Percentiles rank a stretch among this genome's conserved stretches.
Conservation (phyloP, 1,140 invertebrate genomes). For the Vollenhovia emeryi region DNA sequence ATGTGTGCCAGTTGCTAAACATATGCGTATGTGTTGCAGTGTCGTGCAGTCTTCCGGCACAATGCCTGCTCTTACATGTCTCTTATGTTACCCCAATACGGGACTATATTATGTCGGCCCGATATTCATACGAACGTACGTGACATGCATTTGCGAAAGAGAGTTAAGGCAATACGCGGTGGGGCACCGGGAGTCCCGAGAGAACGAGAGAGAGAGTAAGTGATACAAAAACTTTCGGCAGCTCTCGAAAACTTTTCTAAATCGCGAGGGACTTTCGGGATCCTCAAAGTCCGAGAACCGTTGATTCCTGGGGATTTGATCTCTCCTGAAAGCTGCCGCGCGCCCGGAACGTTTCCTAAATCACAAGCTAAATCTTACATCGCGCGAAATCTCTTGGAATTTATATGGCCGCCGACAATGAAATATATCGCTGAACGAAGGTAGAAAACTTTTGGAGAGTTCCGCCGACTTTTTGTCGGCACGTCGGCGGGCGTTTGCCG, state of each 20-base stretch:
- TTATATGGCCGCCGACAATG: slow-evolving; percentile 53
- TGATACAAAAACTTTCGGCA: slow-evolving; percentile 52
- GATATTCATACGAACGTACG: slow-evolving; percentile 31
- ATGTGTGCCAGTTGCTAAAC: background rate
- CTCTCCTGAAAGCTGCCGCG: slow-evolving; percentile 20
- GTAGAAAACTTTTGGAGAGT: slow-evolving; percentile 34
- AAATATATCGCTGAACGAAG: slow-evolving; percentile 46
- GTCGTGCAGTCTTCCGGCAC: background rate
- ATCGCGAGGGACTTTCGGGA: slow-evolving; percentile 42
- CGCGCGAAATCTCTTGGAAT: slow-evolving; percentile 52
- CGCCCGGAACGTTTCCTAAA: slow-evolving; percentile 39
- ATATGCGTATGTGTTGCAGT: background rate
- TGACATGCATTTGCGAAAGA: slow-evolving; percentile 13
- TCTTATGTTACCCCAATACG: slow-evolving; percentile 2
- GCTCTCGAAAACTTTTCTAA: slow-evolving; percentile 43
- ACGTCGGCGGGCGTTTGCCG: slow-evolving; percentile 33
- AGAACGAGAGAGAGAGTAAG: slow-evolving; percentile 6
- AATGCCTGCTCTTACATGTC: background rate
- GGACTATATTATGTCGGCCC: slow-evolving; percentile 4
- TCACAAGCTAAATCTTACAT: slow-evolving; percentile 52
- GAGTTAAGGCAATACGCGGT: background rate
- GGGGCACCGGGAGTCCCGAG: background rate
- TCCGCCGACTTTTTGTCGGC: slow-evolving; percentile 37
- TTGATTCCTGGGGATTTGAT: slow-evolving; percentile 52
- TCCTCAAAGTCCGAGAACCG: slow-evolving; percentile 41